Evolutionary conservation across 2,888 invertebrate species (phyloP).

Genomic region (Tigriopus californicus): DNA sequence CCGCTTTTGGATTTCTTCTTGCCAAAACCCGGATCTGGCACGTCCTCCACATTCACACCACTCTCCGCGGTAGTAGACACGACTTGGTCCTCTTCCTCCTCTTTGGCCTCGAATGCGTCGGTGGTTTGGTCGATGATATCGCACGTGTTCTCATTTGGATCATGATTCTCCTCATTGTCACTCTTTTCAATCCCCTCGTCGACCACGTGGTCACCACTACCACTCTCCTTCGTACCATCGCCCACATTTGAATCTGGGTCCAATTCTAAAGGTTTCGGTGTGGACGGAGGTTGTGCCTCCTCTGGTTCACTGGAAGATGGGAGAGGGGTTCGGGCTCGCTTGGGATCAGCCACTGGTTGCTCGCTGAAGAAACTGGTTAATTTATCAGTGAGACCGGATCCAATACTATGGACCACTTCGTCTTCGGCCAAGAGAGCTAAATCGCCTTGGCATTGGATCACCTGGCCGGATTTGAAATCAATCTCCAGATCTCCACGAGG

Average conservation of each 20-base stretch:
- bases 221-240: background rate
- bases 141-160: background rate
- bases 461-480: background rate
- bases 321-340: too few species aligned
- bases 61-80: background rate
- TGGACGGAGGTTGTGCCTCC: too few species aligned
- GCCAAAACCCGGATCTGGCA: background rate
- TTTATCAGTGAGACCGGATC: conserved; percentile 1
- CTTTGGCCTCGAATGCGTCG: background rate
- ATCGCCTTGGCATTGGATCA: background rate
- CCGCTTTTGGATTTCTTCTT: background rate
- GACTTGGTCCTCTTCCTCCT: background rate
- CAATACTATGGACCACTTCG: conserved; percentile 6
- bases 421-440: conserved; percentile 2
- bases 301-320: too few species aligned
- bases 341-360: too few species aligned
- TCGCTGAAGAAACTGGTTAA: background rate
- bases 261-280: too few species aligned
- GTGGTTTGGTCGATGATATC: background rate
- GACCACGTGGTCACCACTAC: background rate
- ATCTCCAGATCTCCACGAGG: background rate
- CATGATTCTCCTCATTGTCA: background rate
- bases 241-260: background rate
- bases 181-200: background rate
- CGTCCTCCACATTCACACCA: background rate